These are phyloP conservation scores for Rhagoletis pomonella DNA, from an alignment of 1,140 invertebrate species.

Conservation along the genomic window DNA sequence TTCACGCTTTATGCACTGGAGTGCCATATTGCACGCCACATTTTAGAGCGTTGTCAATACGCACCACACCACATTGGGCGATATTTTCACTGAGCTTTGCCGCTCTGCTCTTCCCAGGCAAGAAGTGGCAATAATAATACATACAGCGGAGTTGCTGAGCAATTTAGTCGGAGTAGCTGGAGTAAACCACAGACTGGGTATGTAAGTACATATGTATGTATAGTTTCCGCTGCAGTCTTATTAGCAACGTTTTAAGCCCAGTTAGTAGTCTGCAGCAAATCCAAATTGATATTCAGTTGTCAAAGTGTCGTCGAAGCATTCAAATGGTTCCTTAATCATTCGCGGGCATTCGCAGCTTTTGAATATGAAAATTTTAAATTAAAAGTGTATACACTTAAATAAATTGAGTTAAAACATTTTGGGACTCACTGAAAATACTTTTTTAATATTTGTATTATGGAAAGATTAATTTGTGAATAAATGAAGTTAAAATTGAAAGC, in stretches of 20 bases:
- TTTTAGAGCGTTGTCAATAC: background rate
- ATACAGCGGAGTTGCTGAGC: background rate
- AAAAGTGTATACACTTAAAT: background rate
- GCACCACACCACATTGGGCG: background rate
- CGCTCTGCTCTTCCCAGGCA: background rate
- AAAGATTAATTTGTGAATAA: background rate
- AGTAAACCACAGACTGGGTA: background rate
- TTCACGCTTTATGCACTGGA: background rate
- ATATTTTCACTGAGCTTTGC: conserved; percentile 2
- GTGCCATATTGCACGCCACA: conserved; percentile 10
- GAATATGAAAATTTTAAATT: background rate
- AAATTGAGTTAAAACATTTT: background rate
- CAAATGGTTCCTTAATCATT: background rate
- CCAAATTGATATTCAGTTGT: conserved; percentile 19
- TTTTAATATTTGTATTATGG: background rate
- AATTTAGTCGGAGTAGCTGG: background rate
- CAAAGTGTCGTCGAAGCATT: background rate
- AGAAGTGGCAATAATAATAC: background rate
- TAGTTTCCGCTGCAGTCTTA: background rate
- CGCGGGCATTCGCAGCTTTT: background rate
- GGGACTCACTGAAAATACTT: background rate
- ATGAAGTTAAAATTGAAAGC: conserved; percentile 6
- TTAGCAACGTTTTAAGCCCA: background rate
- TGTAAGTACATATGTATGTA: background rate
- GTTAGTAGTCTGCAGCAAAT: background rate